Evolutionary conservation across 2,888 invertebrate species (phyloP).

Genomic region (Carcina quercana): DNA sequence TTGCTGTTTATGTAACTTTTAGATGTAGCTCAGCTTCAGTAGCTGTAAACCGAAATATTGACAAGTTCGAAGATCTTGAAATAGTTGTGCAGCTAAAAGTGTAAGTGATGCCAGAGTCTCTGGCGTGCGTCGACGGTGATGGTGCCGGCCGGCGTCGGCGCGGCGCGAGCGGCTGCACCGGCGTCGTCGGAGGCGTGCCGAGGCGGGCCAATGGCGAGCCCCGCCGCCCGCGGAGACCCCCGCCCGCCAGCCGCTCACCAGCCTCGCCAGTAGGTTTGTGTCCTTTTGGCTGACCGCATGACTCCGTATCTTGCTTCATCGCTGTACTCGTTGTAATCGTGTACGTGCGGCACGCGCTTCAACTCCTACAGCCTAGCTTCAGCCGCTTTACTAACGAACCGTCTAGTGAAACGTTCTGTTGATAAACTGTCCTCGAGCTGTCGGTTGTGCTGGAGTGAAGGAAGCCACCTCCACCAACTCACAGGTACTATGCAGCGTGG

Average conservation of each 20-base stretch:
- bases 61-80: constrained; percentile 35
- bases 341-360: constrained; percentile 67
- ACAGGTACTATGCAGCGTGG: no score
- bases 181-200: constrained; percentile 60
- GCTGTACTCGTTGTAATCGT: constrained; percentile 68
- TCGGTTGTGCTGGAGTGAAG: no score
- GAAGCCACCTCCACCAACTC: no score
- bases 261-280: constrained; percentile 73
- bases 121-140: constrained; percentile 29
- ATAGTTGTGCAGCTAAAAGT: constrained; percentile 34
- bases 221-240: constrained; percentile 56
- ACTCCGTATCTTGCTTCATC: constrained; percentile 74
- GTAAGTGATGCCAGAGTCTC: constrained; percentile 26
- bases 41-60: no score
- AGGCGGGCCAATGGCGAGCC: constrained; percentile 64
- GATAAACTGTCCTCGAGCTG: no score
- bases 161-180: constrained; percentile 45
- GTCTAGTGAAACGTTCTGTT: no score
- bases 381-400: no score
- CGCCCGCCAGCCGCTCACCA: constrained; percentile 47
- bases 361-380: constrained; percentile 15
- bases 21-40: no score
- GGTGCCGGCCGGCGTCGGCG: constrained; percentile 30
- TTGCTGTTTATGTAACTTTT: no score
- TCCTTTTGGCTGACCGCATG: constrained; percentile 76